phyloP scores from a whole-genome alignment of 2,113 vertebrate species.

The Sturnus vulgaris region DNA sequence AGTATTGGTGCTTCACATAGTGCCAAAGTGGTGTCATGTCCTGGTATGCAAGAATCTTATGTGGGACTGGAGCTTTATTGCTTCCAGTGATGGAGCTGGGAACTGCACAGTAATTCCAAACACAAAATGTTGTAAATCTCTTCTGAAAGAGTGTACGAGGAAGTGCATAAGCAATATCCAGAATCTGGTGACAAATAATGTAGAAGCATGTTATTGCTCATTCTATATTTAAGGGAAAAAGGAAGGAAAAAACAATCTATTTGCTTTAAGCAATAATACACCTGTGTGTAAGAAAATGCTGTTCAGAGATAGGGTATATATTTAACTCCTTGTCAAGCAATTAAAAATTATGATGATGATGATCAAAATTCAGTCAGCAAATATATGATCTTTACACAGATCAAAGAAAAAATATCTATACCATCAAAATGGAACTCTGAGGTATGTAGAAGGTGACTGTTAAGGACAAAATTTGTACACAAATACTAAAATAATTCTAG shows the following conservation, averaged over 20 bases:
- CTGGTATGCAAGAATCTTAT: neutral
- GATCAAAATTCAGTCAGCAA: slow-evolving; percentile 1
- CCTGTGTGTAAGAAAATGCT: neutral
- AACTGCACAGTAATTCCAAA: neutral
- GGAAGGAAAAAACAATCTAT: neutral
- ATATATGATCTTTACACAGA: neutral
- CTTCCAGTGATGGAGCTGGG: slow-evolving; percentile 22
- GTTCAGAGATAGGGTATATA: neutral
- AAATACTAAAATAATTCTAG: neutral
- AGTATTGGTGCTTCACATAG: neutral
- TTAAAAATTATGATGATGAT: neutral
- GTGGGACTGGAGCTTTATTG: slow-evolving; percentile 14
- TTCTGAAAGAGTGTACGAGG: neutral
- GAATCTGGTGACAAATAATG: neutral
- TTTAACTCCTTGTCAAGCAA: neutral
- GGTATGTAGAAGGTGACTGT: neutral
- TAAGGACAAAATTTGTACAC: neutral
- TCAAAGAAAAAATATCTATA: neutral
- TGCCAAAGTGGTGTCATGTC: slow-evolving; percentile 28
- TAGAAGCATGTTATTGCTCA: neutral
- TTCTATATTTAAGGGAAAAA: neutral
- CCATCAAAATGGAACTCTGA: neutral
- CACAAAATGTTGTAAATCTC: neutral
- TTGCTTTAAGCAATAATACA: neutral
- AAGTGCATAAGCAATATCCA: neutral